phyloP scores from a whole-genome alignment of 2,888 invertebrate species.

The Heterodera filipjevi region DNA sequence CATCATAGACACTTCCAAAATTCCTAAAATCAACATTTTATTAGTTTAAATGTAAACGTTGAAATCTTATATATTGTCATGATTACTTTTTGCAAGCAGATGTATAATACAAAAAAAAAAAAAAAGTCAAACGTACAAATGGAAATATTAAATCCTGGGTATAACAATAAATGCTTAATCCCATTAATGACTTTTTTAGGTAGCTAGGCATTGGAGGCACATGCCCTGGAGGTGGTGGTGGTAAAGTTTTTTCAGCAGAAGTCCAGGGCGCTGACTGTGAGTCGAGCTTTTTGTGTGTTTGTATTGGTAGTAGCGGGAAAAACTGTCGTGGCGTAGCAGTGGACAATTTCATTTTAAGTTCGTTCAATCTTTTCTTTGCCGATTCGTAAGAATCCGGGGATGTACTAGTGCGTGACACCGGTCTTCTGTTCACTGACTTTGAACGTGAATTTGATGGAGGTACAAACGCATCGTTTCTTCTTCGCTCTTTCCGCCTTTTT shows the following conservation, averaged over 20 bases:
- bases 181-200: conserved; percentile 1
- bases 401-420: neutral
- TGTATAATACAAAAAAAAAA: no score
- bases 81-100: no score
- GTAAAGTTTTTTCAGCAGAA: neutral
- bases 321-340: neutral
- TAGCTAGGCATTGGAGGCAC: neutral
- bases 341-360: neutral
- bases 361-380: neutral
- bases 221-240: conserved; percentile 3
- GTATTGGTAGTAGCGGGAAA: neutral
- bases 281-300: neutral
- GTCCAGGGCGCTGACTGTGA: neutral
- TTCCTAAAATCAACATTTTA: neutral
- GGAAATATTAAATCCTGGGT: no score
- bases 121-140: no score
- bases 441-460: neutral
- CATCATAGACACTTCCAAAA: conserved; percentile 10
- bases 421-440: neutral
- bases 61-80: neutral
- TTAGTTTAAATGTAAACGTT: no score
- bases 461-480: neutral
- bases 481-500: neutral
- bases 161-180: no score
- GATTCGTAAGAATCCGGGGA: neutral